Evolutionary conservation across 2,888 invertebrate species (phyloP), one percentile per base, ranked within the genome.

Genomic region (Aradus depressus): DNA sequence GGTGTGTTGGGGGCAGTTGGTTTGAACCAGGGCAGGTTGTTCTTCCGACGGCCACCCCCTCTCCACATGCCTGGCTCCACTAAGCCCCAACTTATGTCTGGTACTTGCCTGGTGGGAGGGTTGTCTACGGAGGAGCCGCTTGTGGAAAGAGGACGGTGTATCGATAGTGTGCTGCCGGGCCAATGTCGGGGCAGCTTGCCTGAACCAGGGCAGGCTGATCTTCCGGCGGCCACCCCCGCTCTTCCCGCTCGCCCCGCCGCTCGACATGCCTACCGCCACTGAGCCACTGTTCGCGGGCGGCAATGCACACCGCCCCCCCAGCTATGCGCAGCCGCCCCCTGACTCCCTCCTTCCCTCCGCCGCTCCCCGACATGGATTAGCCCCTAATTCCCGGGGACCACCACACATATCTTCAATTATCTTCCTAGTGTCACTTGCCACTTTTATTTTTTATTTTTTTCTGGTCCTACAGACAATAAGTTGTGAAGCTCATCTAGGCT

Each of bases 91-190:
- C n/a, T n/a, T n/a, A n/a, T n/a, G 42, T 18, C 23, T 3, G 6
- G 31, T 14, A 10, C 23, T 19, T 50, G 54, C 55, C 56, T 54
- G 58, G 42, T 44, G 50, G 8, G 75, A 75, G 65, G 76, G 76
- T 70, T 79, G 77, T 59, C 77, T 72, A 62, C 77, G 80, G 66
- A 84, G 76, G 58, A 81, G 74, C 60, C 80, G 74, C 63, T 85
- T 82, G 64, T 85, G 81, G 72, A 87, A 86, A 55, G 86, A 84
- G 68, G 85, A 79, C 64, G 88, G 88, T 60, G 88, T 85, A 71
- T 89, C 89, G 72, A 90, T 88, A 69, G 89, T 89, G 68, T 89
- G 88, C 68, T 89, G 89, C 50, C 89, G 77, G 55, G 86, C 77
- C 51, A 89, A 76, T 51, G 77, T 75, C 56, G 82, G 81, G 54